These are phyloP conservation scores for Leptinotarsa lineolata DNA, from an alignment of 1,140 invertebrate genomes.

Conservation along the genomic window DNA sequence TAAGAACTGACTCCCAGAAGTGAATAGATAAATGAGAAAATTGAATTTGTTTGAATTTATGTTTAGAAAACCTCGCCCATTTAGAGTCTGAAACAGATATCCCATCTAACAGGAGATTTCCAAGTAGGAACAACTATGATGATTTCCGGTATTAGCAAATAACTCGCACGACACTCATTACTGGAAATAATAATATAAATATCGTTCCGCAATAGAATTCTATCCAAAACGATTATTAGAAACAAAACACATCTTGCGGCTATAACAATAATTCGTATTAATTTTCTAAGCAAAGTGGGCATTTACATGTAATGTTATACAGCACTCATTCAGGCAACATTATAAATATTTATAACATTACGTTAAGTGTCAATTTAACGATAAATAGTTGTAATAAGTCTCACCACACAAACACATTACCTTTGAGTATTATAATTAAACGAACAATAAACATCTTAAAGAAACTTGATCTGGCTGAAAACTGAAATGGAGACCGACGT, in stretches of 20 bases:
- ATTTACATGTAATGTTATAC: constrained; percentile 22
- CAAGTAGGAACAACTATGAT: too few relatives aligned
- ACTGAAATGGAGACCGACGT: not conserved
- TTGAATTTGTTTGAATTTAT: too few relatives aligned
- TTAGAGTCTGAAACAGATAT: too few relatives aligned
- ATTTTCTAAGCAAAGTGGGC: constrained; percentile 15
- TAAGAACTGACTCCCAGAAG: too few relatives aligned
- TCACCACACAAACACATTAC: constrained; percentile 27
- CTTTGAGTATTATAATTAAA: constrained; percentile 24
- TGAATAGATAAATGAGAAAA: too few relatives aligned
- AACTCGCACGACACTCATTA: not conserved
- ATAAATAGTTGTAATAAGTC: constrained; percentile 26
- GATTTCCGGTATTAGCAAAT: too few relatives aligned
- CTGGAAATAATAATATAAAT: not conserved
- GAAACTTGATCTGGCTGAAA: constrained; percentile 21
- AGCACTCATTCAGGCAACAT: constrained; percentile 15
- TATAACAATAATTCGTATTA: constrained; percentile 1
- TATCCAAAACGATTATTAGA: not conserved
- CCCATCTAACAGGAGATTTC: too few relatives aligned
- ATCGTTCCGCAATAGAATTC: not conserved
- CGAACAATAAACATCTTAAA: constrained; percentile 23
- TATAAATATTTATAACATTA: constrained; percentile 27
- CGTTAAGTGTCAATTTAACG: constrained; percentile 24
- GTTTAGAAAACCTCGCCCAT: too few relatives aligned
- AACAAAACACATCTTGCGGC: not conserved